Evolutionary conservation across 2,888 invertebrate genomes (phyloP), one percentile per base, ranked within the genome.

Genomic region (Uloborus plumipes): DNA sequence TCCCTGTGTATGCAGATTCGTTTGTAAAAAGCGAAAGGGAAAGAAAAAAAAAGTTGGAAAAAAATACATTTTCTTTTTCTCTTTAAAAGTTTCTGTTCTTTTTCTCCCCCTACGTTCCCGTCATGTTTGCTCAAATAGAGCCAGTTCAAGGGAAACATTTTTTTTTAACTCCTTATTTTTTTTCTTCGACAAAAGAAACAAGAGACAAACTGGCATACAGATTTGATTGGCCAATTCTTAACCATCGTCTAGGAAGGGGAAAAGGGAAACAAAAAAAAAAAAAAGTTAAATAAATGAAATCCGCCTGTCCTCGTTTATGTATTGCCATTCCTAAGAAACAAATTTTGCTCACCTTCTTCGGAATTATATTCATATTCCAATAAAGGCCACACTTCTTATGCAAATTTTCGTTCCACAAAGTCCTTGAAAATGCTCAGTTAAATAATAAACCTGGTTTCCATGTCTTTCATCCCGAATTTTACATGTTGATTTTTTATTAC

Each of bases 1-100:
- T 31, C 39, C 39, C 39, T 39, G 49, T 81, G 74, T 81, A 81
- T 81, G 80, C 74, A 81, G 80, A 81, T 81, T 81, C 80, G 80
- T 81, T 81, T 81, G 80, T 39, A 74, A 70, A 62, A 64, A 73
- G 65, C 31, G 67, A 39, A 39, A 11, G 9, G 39, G 39, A 9
- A 9, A 39, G 39, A 9, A 9, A 39, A 39, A 39, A 39, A 39
- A 39, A 9, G 9, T 39, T 39, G 14, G 62, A 70, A 77, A 65
- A n/a, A 49, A 70, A 64, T 31, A 22, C 49, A 22, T 69, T 55
- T 79, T 72, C 58, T 71, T 65, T 59, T 59, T 50, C 61, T 22
- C 6, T 9, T 53, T 62, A 14, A 9, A n/a, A 47, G 15, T 62
- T 31, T 39, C 16, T 62, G 22, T 13, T 26, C 47, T 64, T 70